Evolutionary conservation across 2,797 vertebrate genomes (phyloP).

Genomic region (Ctenochaetus hawaiiensis): DNA sequence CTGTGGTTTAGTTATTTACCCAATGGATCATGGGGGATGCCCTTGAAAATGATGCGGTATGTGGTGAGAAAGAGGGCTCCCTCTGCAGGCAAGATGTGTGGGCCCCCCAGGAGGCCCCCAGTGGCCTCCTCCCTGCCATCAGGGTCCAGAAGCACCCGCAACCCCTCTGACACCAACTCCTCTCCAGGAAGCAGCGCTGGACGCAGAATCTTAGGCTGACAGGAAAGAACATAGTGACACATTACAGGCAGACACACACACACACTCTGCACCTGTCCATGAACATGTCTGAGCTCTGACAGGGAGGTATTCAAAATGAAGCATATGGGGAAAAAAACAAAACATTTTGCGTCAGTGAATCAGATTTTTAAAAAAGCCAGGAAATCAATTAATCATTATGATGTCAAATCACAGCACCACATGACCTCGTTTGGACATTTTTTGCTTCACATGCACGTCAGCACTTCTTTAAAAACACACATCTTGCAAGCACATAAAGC

Average conservation of each 20-base stretch:
- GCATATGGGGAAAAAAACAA: not conserved
- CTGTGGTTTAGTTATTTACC: constrained; percentile 81
- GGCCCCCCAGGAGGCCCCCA: constrained; percentile 94
- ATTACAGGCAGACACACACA: constrained; percentile 4
- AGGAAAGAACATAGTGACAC: constrained; percentile 37
- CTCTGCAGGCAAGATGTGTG: constrained; percentile 97
- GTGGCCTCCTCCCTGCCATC: constrained; percentile 97
- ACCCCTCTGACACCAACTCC: constrained; percentile 94
- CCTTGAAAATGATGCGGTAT: constrained; percentile 97
- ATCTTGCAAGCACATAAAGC: constrained; percentile 25
- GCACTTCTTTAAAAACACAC: constrained; percentile 46
- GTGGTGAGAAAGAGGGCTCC: constrained; percentile 98
- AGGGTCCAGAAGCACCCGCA: constrained; percentile 94
- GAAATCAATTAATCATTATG: constrained; percentile 56
- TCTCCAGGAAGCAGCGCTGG: constrained; percentile 95
- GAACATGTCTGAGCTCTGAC: constrained; percentile 22
- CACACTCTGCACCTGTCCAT: constrained; percentile 10
- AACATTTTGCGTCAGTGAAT: constrained; percentile 50
- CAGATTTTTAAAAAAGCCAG: constrained; percentile 23
- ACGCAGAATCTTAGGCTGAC: constrained; percentile 96
- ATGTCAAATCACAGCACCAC: constrained; percentile 55
- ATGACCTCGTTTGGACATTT: constrained; percentile 23
- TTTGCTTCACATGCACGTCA: constrained; percentile 53
- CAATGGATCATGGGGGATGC: constrained; percentile 95
- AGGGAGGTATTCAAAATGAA: constrained; percentile 15